Percentiles rank a stretch among this genome's conserved stretches.
phyloP scores from a whole-genome alignment of 2,113 vertebrate genomes.

The Anguilla japonica region DNA sequence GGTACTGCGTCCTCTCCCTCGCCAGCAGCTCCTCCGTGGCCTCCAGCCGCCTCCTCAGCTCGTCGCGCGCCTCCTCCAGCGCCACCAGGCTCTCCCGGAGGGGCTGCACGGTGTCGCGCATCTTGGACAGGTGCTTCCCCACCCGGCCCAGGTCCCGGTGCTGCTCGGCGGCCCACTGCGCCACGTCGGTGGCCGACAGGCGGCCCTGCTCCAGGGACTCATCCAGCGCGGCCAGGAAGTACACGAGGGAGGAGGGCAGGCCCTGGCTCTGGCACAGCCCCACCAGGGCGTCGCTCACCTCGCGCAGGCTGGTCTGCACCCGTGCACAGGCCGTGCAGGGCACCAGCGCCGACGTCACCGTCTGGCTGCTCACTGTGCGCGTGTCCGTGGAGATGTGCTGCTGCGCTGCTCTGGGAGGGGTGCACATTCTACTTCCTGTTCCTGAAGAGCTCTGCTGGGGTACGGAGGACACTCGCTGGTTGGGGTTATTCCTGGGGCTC shows the following conservation, averaged over 20 bases:
- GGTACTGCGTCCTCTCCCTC: conserved; percentile 60
- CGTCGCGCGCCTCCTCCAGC: conserved; percentile 58
- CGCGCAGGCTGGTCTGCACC: conserved; percentile 67
- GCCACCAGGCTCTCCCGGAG: conserved; percentile 67
- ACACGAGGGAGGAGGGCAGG: conserved; percentile 80
- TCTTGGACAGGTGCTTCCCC: conserved; percentile 75
- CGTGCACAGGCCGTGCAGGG: conserved; percentile 75
- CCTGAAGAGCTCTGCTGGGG: conserved; percentile 36
- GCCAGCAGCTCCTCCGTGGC: conserved; percentile 55
- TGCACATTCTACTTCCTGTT: not conserved
- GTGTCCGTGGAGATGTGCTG: conserved; percentile 12
- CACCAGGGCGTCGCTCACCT: conserved; percentile 71
- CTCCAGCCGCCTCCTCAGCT: conserved; percentile 60
- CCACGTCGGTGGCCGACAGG: conserved; percentile 73
- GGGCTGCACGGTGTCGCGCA: conserved; percentile 71
- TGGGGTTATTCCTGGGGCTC: conserved; percentile 20
- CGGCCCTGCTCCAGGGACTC: conserved; percentile 61
- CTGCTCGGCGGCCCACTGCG: conserved; percentile 82
- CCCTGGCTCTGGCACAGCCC: conserved; percentile 79
- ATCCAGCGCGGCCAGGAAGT: conserved; percentile 68
- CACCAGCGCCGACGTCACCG: conserved; percentile 52
- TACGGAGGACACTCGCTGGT: conserved; percentile 31
- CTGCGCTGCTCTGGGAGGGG: not conserved
- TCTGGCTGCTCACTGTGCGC: conserved; percentile 67
- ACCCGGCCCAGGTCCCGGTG: conserved; percentile 77